Conservation (phyloP, 2,888 invertebrate genomes). For the Toxonevra muliebris region DNA sequence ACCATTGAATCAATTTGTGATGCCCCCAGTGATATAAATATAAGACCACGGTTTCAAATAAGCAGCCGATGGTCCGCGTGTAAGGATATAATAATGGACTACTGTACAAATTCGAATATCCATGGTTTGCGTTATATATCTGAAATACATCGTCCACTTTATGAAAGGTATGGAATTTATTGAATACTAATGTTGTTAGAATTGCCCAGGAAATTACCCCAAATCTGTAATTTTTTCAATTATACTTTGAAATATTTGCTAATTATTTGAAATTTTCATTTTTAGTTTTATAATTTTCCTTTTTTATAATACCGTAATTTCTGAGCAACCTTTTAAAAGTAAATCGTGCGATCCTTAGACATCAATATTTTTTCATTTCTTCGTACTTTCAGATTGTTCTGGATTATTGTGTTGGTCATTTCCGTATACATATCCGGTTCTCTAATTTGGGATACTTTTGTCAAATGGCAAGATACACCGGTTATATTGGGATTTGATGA, state of each 20-base stretch:
- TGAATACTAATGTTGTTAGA: too few relatives aligned
- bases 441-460: conserved; percentile 56
- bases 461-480: conserved; percentile 59
- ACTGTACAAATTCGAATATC: conserved; percentile 59
- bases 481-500: conserved; percentile 61
- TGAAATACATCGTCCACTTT: conserved; percentile 58
- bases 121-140: conserved; percentile 62
- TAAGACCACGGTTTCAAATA: too few relatives aligned
- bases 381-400: conserved; percentile 52
- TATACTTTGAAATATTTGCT: too few relatives aligned
- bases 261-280: too few relatives aligned
- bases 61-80: conserved; percentile 56
- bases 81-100: conserved; percentile 58
- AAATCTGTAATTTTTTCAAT: too few relatives aligned
- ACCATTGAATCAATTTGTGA: conserved; percentile 58
- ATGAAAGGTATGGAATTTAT: conserved; percentile 56
- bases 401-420: conserved; percentile 54
- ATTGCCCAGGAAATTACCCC: too few relatives aligned
- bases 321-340: too few relatives aligned
- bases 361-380: too few relatives aligned
- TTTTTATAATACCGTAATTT: too few relatives aligned
- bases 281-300: too few relatives aligned
- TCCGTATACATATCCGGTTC: conserved; percentile 57
- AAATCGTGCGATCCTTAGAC: too few relatives aligned
- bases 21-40: conserved; percentile 62